These are phyloP conservation scores for Planococcus citri DNA, from an alignment of 1,140 invertebrate species.

Conservation along the genomic window DNA sequence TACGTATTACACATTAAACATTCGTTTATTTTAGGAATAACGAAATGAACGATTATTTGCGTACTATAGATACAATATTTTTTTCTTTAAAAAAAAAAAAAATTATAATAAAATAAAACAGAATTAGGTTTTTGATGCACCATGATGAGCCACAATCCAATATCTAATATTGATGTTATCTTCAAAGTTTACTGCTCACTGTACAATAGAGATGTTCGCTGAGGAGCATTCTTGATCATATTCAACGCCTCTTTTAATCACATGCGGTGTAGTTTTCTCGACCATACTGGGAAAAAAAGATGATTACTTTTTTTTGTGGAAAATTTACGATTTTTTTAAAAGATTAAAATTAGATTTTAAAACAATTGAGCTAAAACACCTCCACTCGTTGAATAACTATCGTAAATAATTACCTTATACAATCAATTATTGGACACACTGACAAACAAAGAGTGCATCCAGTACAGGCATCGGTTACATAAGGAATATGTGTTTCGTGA, in stretches of 20 bases:
- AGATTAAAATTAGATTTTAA: not conserved
- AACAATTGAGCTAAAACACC: too few species aligned
- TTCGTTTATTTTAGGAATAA: too few species aligned
- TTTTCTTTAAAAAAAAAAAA: too few species aligned
- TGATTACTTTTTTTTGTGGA: not conserved
- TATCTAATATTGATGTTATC: too few species aligned
- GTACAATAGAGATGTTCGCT: not conserved
- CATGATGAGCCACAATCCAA: too few species aligned
- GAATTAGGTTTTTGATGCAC: too few species aligned
- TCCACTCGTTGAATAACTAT: too few species aligned
- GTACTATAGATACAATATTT: too few species aligned
- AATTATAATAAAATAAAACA: too few species aligned
- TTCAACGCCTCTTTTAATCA: slow-evolving; percentile 53
- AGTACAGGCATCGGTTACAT: slow-evolving; percentile 86
- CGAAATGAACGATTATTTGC: too few species aligned
- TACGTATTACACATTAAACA: too few species aligned
- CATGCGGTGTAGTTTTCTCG: slow-evolving; percentile 62
- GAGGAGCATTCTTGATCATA: not conserved
- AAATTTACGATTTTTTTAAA: not conserved
- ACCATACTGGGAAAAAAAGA: slow-evolving; percentile 54
- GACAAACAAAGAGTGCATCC: slow-evolving; percentile 89
- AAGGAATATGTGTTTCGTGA: slow-evolving; percentile 74
- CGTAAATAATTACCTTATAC: slow-evolving; percentile 75
- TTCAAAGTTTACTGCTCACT: not conserved
- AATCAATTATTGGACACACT: slow-evolving; percentile 97